phyloP scores from a whole-genome alignment of 2,888 invertebrate genomes.

The Melieria picta region DNA sequence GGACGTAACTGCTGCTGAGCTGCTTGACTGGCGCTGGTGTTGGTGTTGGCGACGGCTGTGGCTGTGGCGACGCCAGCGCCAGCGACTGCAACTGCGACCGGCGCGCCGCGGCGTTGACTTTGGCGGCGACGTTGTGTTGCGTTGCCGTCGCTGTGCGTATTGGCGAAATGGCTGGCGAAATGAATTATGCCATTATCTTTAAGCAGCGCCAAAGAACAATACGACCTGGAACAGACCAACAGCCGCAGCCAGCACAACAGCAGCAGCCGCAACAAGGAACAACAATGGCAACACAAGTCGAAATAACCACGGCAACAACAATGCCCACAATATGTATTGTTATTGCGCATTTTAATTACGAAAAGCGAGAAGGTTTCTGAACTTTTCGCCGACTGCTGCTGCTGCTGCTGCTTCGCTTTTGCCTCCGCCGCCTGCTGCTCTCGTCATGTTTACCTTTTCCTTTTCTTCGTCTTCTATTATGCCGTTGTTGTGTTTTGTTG shows the following conservation, averaged over 20 bases:
- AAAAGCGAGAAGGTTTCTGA: not conserved
- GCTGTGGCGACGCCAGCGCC: not conserved
- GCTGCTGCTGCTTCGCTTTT: not conserved
- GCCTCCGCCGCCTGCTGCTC: not conserved
- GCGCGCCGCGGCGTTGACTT: not conserved
- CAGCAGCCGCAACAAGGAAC: not conserved
- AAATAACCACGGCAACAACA: not conserved
- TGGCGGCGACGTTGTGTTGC: not conserved
- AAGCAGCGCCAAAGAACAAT: constrained; percentile 6
- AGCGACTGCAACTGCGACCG: not conserved
- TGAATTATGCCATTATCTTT: constrained; percentile 28
- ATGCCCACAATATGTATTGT: constrained; percentile 11
- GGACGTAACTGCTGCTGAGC: not conserved
- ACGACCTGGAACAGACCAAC: constrained; percentile 1
- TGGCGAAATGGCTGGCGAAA: constrained; percentile 2
- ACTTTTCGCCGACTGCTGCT: not conserved
- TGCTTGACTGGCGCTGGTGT: not conserved
- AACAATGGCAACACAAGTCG: constrained; percentile 9
- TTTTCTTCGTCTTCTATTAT: not conserved
- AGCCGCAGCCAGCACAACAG: not conserved
- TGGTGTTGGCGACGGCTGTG: not conserved
- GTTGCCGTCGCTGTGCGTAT: not conserved
- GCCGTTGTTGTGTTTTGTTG: constrained; percentile 9
- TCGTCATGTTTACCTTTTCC: not conserved
- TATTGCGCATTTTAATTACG: constrained; percentile 27